Evolutionary conservation across 2,113 vertebrate species (phyloP).

Genomic region (Ctenodactylus gundi): DNA sequence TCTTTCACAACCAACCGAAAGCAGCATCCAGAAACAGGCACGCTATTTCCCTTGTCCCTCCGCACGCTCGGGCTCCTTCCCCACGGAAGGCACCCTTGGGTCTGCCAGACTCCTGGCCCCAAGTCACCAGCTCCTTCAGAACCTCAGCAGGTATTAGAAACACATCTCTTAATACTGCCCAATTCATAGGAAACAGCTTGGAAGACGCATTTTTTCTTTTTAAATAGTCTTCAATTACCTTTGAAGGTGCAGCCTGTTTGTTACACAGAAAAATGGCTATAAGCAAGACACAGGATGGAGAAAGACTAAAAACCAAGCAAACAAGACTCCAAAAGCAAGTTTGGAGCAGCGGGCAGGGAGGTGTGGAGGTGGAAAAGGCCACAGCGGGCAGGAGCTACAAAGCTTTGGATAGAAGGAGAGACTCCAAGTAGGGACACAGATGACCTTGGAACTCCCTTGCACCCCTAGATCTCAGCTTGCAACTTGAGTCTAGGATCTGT

Average conservation of each 20-base stretch:
- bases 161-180: background rate
- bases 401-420: background rate
- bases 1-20: background rate
- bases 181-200: background rate
- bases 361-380: background rate
- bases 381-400: background rate
- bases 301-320: background rate
- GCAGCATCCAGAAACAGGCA: background rate
- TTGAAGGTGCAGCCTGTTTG: background rate
- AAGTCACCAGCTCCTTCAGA: background rate
- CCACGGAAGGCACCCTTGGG: background rate
- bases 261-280: background rate
- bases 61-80: background rate
- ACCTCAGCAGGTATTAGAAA: background rate
- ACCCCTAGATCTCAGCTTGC: background rate
- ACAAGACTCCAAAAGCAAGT: background rate
- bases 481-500: background rate
- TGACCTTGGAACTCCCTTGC: background rate
- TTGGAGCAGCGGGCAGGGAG: background rate
- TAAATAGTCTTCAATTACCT: background rate
- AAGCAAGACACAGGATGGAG: background rate
- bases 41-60: background rate
- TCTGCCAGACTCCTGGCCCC: background rate
- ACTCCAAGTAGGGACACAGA: background rate
- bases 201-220: background rate